Conservation (phyloP, 2,888 invertebrate species). For the Polydrusus tereticollis region DNA sequence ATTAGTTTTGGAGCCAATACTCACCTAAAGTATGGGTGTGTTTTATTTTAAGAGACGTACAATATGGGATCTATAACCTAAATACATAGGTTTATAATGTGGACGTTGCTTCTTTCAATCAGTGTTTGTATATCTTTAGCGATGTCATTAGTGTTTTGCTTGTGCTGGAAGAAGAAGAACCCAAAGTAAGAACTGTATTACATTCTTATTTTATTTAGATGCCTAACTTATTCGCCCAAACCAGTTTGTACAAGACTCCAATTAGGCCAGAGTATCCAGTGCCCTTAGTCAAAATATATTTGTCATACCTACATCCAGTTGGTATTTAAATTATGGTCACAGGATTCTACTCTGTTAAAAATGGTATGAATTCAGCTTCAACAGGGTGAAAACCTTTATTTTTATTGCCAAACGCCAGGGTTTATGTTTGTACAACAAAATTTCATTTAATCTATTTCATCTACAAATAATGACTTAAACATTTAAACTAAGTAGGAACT, state of each 20-base stretch:
- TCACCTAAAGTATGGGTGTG: neutral
- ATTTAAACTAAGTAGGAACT: no score
- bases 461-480: no score
- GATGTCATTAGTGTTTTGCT: conserved; percentile 62
- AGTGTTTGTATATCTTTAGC: conserved; percentile 60
- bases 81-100: conserved; percentile 44
- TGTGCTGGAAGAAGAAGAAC: conserved; percentile 64
- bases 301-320: no score
- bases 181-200: conserved; percentile 62
- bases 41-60: neutral
- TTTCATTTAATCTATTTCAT: no score
- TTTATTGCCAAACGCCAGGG: no score
- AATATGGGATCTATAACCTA: neutral
- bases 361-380: no score
- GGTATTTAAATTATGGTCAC: no score
- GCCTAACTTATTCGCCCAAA: neutral
- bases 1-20: neutral
- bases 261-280: no score
- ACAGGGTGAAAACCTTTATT: no score
- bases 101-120: conserved; percentile 53
- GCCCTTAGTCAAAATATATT: no score
- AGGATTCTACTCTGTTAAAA: no score
- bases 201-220: neutral
- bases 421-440: no score
- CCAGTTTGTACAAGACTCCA: neutral